Percentiles rank a stretch among this genome's conserved stretches.
Conservation (phyloP, 1,140 invertebrate genomes). For the Scylla paramamosain region DNA sequence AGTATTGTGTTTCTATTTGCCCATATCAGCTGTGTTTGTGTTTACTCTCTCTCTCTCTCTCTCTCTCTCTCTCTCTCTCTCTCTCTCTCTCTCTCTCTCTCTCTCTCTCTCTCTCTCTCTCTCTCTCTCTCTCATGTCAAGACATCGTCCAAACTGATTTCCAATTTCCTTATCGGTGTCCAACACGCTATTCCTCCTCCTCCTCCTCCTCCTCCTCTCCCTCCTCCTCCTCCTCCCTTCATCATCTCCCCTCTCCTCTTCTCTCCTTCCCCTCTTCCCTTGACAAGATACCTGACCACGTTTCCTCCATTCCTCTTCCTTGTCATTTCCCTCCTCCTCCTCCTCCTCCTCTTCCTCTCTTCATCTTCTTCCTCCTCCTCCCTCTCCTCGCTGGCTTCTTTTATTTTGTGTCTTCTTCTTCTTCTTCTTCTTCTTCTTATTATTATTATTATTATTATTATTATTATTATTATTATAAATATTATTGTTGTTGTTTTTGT, state of each 20-base stretch:
- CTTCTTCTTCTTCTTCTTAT: too few species aligned
- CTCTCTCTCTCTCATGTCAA: neutral
- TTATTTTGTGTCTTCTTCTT: too few species aligned
- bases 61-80: constrained; percentile 24
- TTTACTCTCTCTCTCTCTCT: constrained; percentile 27
- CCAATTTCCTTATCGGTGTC: too few species aligned
- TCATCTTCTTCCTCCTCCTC: neutral
- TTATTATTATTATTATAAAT: too few species aligned
- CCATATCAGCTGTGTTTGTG: neutral
- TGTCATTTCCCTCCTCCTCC: too few species aligned
- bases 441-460: too few species aligned
- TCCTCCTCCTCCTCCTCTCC: neutral
- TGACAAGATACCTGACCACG: too few species aligned
- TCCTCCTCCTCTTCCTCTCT: neutral
- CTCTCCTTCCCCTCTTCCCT: too few species aligned
- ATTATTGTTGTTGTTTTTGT: too few species aligned
- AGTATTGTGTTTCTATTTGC: neutral
- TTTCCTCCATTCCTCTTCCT: too few species aligned
- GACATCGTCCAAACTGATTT: neutral
- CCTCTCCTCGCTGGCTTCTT: too few species aligned
- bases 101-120: constrained; percentile 5
- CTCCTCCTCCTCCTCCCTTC: neutral
- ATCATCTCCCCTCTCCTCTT: neutral
- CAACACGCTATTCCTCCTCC: neutral
- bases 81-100: constrained; percentile 32